A percentile compares a stretch with the other conserved stretches of the same genome.
Evolutionary conservation across 2,797 vertebrate species (phyloP).

Genomic region (Eutrigla gurnardus): DNA sequence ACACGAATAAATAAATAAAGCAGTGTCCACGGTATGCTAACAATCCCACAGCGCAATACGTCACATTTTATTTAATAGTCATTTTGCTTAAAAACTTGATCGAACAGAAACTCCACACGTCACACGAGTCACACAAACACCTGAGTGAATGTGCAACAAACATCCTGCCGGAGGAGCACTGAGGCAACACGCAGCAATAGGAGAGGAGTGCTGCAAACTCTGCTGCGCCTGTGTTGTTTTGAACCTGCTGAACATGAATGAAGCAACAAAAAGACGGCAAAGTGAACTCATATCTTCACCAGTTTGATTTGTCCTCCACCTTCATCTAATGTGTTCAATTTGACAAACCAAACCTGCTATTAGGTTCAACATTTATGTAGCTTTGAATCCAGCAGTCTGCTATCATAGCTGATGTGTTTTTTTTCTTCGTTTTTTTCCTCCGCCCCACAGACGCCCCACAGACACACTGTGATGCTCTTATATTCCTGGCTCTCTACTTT

Average conservation of each 20-base stretch:
- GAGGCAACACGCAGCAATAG: constrained; percentile 19
- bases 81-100: not conserved
- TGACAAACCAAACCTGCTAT: constrained; percentile 5
- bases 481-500: constrained; percentile 70
- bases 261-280: not conserved
- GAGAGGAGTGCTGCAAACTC: constrained; percentile 7
- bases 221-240: not conserved
- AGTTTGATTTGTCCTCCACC: not conserved
- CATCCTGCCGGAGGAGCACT: not conserved
- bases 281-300: not conserved
- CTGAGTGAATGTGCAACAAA: constrained; percentile 3
- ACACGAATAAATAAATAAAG: not conserved
- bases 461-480: constrained; percentile 64
- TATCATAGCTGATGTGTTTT: constrained; percentile 22
- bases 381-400: constrained; percentile 33
- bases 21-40: not conserved
- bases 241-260: constrained; percentile 11
- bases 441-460: constrained; percentile 54
- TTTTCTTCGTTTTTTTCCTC: constrained; percentile 34
- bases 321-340: not conserved
- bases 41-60: not conserved
- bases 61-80: not conserved
- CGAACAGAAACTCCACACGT: not conserved
- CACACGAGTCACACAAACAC: constrained; percentile 14
- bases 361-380: constrained; percentile 34